Conservation (phyloP, 1,140 invertebrate species). For the Mamestra configurata region DNA sequence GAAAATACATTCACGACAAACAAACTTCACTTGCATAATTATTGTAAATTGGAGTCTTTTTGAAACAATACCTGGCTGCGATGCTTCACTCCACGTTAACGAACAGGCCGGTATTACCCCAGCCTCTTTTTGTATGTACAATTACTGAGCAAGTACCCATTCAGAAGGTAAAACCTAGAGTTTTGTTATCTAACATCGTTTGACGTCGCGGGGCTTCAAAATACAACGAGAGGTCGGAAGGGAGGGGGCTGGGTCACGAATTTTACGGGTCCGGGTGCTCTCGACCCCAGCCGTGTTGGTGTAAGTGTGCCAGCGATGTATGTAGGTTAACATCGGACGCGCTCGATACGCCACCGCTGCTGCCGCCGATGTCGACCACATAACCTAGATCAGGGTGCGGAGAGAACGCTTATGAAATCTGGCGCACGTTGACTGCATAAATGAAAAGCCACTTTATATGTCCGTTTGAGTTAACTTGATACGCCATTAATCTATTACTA, state of each 20-base stretch:
- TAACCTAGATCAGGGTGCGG: slow-evolving; percentile 87
- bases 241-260: slow-evolving; percentile 77
- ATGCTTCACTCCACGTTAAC: background rate
- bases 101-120: background rate
- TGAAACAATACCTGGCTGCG: background rate
- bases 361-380: slow-evolving; percentile 83
- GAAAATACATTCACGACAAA: background rate
- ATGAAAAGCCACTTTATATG: slow-evolving; percentile 76
- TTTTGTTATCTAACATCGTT: slow-evolving; percentile 69
- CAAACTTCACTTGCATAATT: slow-evolving; percentile 4
- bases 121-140: slow-evolving; percentile 1
- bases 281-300: slow-evolving; percentile 77
- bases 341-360: slow-evolving; percentile 84
- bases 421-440: slow-evolving; percentile 82
- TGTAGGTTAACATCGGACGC: slow-evolving; percentile 87
- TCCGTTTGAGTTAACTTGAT: slow-evolving; percentile 54
- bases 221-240: slow-evolving; percentile 64
- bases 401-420: slow-evolving; percentile 88
- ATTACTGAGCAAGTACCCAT: slow-evolving; percentile 2
- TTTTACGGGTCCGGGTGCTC: slow-evolving; percentile 80
- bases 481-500: slow-evolving; percentile 29
- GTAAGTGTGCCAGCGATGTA: slow-evolving; percentile 81
- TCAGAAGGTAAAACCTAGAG: slow-evolving; percentile 47
- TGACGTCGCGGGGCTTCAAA: slow-evolving; percentile 57
- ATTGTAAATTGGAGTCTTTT: slow-evolving; percentile 20